phyloP scores from a whole-genome alignment of 64 coral and sea anemone genomes.

The Anthopleura sola region DNA sequence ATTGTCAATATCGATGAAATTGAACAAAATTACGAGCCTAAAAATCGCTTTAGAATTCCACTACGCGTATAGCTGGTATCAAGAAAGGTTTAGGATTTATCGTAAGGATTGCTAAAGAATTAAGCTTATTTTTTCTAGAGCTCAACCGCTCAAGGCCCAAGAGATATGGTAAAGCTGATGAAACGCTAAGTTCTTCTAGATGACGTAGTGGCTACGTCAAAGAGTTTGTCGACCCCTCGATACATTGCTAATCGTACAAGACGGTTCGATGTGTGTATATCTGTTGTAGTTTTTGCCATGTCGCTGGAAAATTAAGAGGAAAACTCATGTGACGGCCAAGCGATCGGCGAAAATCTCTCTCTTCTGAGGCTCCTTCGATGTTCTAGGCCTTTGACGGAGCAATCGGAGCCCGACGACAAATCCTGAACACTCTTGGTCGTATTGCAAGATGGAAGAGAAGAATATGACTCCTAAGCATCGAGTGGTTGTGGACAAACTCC shows the following conservation, averaged over 20 bases:
- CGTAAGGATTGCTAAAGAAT: background rate
- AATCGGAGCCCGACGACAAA: background rate
- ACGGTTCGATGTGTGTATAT: constrained; percentile 9
- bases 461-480: constrained; percentile 46
- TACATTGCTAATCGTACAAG: constrained; percentile 26
- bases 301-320: constrained; percentile 1
- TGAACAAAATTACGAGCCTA: background rate
- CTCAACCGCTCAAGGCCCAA: background rate
- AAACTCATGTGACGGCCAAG: constrained; percentile 4
- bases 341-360: background rate
- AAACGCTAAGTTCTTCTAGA: constrained; percentile 1
- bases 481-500: constrained; percentile 73
- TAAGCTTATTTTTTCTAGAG: background rate
- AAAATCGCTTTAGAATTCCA: background rate
- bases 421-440: background rate
- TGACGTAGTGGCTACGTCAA: constrained; percentile 9
- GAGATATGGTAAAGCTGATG: background rate
- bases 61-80: background rate
- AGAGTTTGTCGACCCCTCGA: constrained; percentile 20
- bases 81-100: background rate
- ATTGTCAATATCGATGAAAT: background rate
- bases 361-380: background rate
- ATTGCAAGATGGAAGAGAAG: constrained; percentile 16
- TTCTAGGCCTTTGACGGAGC: background rate
- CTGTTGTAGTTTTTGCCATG: constrained; percentile 19